Evolutionary conservation across 2,888 invertebrate species (phyloP), one percentile per base, ranked within the genome.

Genomic region (Eristalis arbustorum): DNA sequence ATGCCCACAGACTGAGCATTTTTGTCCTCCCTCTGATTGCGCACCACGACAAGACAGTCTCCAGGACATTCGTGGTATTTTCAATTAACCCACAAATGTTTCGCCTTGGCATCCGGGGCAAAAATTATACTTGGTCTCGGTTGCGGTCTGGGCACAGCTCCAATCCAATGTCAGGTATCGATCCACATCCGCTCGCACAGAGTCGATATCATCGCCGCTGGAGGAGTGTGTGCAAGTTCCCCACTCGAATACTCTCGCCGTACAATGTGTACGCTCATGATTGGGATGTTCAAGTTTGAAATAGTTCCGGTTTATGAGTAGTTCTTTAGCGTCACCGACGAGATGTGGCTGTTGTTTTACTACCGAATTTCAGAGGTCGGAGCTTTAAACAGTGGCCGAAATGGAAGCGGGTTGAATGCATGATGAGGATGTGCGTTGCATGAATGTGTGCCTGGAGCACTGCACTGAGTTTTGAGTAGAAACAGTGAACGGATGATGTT

Each of bases 1-100:
- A 42, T 72, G 31, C 42, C 40, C 59, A 61, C 28, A n/a, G 23
- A 42, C 62, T 73, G 31, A 6, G 18, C 62, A 22, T 71, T 68
- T 18, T 34, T 18, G 56, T 13, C 31, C 14, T 22, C 31, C 49
- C 13, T 13, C 25, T 23, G 25, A 59, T 25, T 25, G 23, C 4
- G 59, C n/a, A n/a, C 25, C 59, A 14, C 13, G 59, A 59, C 23
- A 59, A 59, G 18, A 49, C 49, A 8, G 49, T 18, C 49, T 49
- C 49, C 49, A 49, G 49, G 49, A 49, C 49, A 49, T 49, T 49
- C 49, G 49, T 49, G 49, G 25, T 59, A 59, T 59, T 59, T 59
- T 59, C 59, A 59, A 59, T 59, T 59, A 59, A 59, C 59, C 59
- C 59, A 28, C 59, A 59, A 59, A 49, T 49, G 18, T 49, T 49